Conservation (phyloP, 2,113 vertebrate genomes). For the Thunnus thynnus region DNA sequence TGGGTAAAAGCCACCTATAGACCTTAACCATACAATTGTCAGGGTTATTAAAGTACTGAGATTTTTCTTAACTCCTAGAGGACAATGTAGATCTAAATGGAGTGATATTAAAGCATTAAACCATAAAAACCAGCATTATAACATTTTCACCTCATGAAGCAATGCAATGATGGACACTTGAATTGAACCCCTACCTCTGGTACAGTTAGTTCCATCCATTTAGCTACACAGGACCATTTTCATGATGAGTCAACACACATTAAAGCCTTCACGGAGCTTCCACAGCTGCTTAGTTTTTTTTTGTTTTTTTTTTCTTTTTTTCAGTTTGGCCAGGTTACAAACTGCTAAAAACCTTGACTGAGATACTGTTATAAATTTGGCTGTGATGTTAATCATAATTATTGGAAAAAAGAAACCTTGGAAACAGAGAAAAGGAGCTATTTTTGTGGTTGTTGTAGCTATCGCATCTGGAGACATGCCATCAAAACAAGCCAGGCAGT, state of each 20-base stretch:
- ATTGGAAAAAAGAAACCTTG: conserved; percentile 8
- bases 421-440: conserved; percentile 25
- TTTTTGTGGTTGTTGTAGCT: background rate
- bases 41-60: background rate
- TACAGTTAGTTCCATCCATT: conserved; percentile 30
- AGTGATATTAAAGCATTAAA: background rate
- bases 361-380: conserved; percentile 10
- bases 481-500: conserved; percentile 32
- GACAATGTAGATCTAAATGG: background rate
- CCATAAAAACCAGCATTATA: background rate
- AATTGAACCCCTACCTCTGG: conserved; percentile 14
- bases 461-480: conserved; percentile 5
- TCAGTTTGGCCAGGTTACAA: conserved; percentile 33
- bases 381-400: conserved; percentile 35
- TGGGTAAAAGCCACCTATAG: background rate
- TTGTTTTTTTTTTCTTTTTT: background rate
- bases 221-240: conserved; percentile 25
- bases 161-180: conserved; percentile 39
- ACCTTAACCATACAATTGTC: background rate
- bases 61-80: conserved; percentile 12
- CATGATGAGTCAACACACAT: conserved; percentile 44
- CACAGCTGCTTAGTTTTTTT: conserved; percentile 35
- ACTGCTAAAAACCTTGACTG: conserved; percentile 29
- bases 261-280: conserved; percentile 17
- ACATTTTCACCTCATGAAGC: background rate